Conservation (phyloP, 2,888 invertebrate genomes). For the Uloborus plumipes region DNA sequence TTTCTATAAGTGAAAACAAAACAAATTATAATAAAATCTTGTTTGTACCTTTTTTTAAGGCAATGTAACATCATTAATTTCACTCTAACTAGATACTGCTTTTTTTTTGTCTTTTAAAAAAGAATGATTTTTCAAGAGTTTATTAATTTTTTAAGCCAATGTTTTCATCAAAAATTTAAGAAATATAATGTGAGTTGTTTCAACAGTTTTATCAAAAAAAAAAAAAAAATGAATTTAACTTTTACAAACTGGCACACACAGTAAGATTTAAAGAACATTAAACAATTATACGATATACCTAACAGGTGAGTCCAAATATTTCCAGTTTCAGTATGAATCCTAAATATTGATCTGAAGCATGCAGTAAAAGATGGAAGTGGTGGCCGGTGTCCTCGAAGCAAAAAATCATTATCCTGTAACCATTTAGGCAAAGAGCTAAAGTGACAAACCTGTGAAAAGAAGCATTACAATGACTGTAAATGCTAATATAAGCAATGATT, state of each 20-base stretch:
- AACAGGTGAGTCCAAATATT: conserved; percentile 99
- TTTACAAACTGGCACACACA: no score
- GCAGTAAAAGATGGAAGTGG: conserved; percentile 74
- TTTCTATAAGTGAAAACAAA: no score
- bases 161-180: no score
- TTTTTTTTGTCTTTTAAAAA: no score
- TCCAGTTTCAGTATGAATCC: conserved; percentile 98
- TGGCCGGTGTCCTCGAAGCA: conserved; percentile 75
- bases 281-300: conserved; percentile 71
- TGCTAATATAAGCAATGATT: no score
- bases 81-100: no score
- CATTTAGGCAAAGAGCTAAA: conserved; percentile 75
- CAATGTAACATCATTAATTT: no score
- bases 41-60: no score
- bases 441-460: conserved; percentile 72
- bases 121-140: no score
- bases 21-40: no score
- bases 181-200: background rate
- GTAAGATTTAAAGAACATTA: background rate
- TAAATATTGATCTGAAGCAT: conserved; percentile 76
- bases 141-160: no score
- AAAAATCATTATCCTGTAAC: conserved; percentile 76
- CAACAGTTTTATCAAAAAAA: background rate
- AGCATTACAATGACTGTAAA: background rate
- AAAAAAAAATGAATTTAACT: background rate